Evolutionary conservation across 2,888 invertebrate genomes (phyloP), one percentile per base, ranked within the genome.

Genomic region (Gonocerus acuteangulatus): DNA sequence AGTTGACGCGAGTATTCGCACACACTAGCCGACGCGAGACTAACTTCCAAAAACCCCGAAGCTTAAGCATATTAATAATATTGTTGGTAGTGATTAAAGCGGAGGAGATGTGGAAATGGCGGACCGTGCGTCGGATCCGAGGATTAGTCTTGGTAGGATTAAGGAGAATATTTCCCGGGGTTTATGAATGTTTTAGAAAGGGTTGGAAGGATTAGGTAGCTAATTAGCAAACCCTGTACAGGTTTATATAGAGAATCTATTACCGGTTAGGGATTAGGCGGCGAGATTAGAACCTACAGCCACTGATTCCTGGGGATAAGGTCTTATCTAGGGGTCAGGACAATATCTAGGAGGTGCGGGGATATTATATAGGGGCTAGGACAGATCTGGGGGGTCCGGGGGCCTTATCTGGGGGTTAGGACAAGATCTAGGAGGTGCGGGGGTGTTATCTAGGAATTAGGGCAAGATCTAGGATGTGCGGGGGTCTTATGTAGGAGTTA

Each of bases 51-150:
- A 51, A 51, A 27, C 27, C 27, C 27, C 4, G 4, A 9, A 27
- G 27, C 27, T 9, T 6, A 27, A 4, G 51, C 32, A 51, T 51
- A 51, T 51, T 51, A 51, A 51, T 51, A 34, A 51, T 51, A 51
- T 51, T 51, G 51, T 51, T 51, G 32, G 18, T 32, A 51, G 51
- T 51, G 51, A 51, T 51, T 51, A 51, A 51, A 51, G 34, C 51
- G 32, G 48, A 51, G 32, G 27, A 27, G 9, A 27, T 27, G 27
- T 27, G 27, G 27, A 27, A 9, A 27, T 4, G 27, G 4, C 9
- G 4, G 4, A 9, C 4, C 27, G 27, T 27, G 27, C 27, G 27
- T 9, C 9, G 27, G 27, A 27, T 27, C 27, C 9, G 27, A 18
- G 51, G 51, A 51, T 51, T 51, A 51, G 32, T 19, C 32, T 18